Base-by-base conservation (phyloP, 2,888 invertebrate genomes). In the Lasioglossum pauxillum region DNA sequence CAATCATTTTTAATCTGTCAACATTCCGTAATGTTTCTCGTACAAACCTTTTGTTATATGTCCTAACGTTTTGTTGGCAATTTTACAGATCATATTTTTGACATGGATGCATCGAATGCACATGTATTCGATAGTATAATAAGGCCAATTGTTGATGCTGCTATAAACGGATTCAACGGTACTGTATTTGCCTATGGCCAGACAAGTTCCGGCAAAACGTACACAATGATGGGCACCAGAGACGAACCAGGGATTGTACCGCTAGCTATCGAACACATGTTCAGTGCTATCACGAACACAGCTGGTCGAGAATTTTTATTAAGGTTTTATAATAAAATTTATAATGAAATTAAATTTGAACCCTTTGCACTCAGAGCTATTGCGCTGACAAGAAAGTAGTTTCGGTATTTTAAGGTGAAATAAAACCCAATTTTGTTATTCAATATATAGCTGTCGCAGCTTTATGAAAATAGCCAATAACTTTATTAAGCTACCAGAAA, bases 181-280 rank as follows among this genome's bases (percentile, higher is more conserved):
- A 98, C 98, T 0, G 97, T 99, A 89, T 98, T 99, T 95, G 98
- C 98, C 0, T 99, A 99, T 94, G 98, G 98, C 12, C 98, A 98
- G 95, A 98, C 98, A 7, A 98, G 98, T 0, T 98, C 98, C 0
- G 99, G 98, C 79, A 98, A 98, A 95, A 98, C 98, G 0, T 97
- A 97, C 92, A 98, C 98, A 0, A 98, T 98, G 97, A 96, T 97
- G 93, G 99, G 99, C 0, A 96, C 96, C 53, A 95, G 96, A 0
- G 91, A 95, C 0, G 96, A 97, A 64, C 97, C 96, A 0, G 99
- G 99, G 0, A 97, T 99, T 14, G 97, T 98, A 92, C 97, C 97
- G 0, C 93, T 97, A 60, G 96, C 98, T 0, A 96, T 98, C 0
- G 95, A 97, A 14, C 96, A 97, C 92, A 96, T 98, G 60, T 98